phyloP scores from a whole-genome alignment of 2,113 vertebrate species.

The Silurus asotus region DNA sequence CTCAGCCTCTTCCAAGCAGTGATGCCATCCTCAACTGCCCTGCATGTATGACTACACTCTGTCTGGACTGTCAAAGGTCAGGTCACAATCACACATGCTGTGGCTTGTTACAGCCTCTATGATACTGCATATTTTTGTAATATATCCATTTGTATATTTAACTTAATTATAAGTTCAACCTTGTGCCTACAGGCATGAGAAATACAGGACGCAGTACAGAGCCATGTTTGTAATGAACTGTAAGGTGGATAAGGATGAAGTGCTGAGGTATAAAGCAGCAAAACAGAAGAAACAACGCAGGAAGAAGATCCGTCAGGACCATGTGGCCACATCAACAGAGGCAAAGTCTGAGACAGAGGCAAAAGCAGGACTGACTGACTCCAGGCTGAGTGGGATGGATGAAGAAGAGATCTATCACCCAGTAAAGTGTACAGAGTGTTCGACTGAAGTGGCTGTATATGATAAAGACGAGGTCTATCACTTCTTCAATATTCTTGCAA shows the following conservation, averaged over 20 bases:
- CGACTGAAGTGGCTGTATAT: slow-evolving; percentile 90
- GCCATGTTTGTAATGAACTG: slow-evolving; percentile 99
- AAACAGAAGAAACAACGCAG: slow-evolving; percentile 68
- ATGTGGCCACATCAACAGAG: slow-evolving; percentile 22
- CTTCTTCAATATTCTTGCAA: slow-evolving; percentile 94
- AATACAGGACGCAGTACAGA: slow-evolving; percentile 92
- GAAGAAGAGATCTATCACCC: slow-evolving; percentile 86
- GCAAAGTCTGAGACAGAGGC: slow-evolving; percentile 50
- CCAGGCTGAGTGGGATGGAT: slow-evolving; percentile 63
- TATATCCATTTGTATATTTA: neutral
- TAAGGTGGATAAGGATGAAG: slow-evolving; percentile 82
- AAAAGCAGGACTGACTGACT: slow-evolving; percentile 55
- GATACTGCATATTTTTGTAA: neutral
- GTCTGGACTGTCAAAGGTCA: slow-evolving; percentile 96
- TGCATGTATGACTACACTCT: slow-evolving; percentile 94
- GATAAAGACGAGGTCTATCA: slow-evolving; percentile 95
- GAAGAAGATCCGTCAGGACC: slow-evolving; percentile 60
- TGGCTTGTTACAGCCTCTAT: neutral
- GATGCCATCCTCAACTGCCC: slow-evolving; percentile 96
- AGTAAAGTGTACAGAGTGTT: slow-evolving; percentile 87
- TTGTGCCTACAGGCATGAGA: slow-evolving; percentile 82
- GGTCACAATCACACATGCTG: neutral
- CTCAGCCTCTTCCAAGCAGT: slow-evolving; percentile 75
- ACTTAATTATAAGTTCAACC: neutral
- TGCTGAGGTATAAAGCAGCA: slow-evolving; percentile 79